Conservation (phyloP, 2,113 vertebrate species). For the Oplegnathus fasciatus region DNA sequence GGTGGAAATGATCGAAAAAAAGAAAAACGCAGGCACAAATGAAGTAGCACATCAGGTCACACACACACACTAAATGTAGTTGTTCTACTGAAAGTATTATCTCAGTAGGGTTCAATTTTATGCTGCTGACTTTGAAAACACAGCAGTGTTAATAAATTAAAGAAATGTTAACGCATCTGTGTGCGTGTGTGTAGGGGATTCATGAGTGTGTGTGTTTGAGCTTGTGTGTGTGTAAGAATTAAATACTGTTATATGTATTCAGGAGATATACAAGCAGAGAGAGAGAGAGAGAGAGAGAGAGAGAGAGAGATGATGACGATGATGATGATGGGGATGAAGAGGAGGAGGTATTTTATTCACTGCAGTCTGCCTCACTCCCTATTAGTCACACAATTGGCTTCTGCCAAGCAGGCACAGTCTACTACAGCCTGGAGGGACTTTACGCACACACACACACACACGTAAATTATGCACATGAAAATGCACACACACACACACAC, state of each 20-base stretch:
- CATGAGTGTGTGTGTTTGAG: background rate
- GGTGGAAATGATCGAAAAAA: constrained; percentile 36
- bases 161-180: background rate
- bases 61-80: background rate
- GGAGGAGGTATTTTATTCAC: constrained; percentile 61
- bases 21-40: constrained; percentile 30
- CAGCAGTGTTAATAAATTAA: background rate
- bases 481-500: background rate
- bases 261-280: constrained; percentile 1
- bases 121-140: constrained; percentile 38
- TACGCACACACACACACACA: background rate
- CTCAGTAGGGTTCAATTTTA: constrained; percentile 1
- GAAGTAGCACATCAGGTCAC: constrained; percentile 1
- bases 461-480: constrained; percentile 1
- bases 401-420: constrained; percentile 56
- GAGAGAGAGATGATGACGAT: constrained; percentile 23
- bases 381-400: constrained; percentile 72
- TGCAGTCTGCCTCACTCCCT: constrained; percentile 66
- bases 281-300: constrained; percentile 10
- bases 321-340: constrained; percentile 43
- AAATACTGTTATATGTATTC: constrained; percentile 41
- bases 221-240: background rate
- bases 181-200: background rate
- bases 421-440: constrained; percentile 45
- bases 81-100: constrained; percentile 14